Evolutionary conservation across 64 coral and sea anemone genomes (phyloP).

Genomic region (Acropora yongei): DNA sequence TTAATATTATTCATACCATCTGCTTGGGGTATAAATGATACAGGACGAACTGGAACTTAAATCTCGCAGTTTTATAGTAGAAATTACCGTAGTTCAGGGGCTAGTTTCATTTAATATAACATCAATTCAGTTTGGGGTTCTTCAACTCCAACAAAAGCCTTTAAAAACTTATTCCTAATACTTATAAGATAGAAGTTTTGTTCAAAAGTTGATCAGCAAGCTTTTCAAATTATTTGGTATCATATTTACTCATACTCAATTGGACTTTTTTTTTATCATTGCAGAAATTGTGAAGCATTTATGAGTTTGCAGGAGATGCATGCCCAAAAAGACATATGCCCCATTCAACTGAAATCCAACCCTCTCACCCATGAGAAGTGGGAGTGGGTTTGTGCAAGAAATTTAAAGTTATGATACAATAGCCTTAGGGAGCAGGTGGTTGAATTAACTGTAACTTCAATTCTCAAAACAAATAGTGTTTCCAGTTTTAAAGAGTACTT

Average conservation of each 20-base stretch:
- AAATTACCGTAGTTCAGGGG: neutral
- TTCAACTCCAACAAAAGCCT: neutral
- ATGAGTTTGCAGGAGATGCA: no score
- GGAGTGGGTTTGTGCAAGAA: neutral
- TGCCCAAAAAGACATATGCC: neutral
- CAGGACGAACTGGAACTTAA: slow-evolving; percentile 16
- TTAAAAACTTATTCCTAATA: neutral
- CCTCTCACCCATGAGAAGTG: neutral
- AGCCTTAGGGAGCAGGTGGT: slow-evolving; percentile 8
- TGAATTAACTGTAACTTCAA: no score
- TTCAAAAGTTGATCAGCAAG: neutral
- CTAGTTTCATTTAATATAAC: no score
- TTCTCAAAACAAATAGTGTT: no score
- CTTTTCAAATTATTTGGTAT: neutral
- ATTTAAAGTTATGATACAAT: neutral
- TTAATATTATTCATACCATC: neutral
- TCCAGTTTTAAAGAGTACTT: no score
- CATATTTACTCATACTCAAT: neutral
- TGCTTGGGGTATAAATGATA: neutral
- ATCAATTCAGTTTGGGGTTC: no score
- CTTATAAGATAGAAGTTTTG: neutral
- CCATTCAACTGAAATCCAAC: slow-evolving; percentile 4
- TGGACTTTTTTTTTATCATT: slow-evolving; percentile 1
- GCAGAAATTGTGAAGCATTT: no score
- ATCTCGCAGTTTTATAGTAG: neutral